These are phyloP conservation scores for Chloroclystis v-ata DNA, from an alignment of 2,888 invertebrate genomes.

Conservation along the genomic window DNA sequence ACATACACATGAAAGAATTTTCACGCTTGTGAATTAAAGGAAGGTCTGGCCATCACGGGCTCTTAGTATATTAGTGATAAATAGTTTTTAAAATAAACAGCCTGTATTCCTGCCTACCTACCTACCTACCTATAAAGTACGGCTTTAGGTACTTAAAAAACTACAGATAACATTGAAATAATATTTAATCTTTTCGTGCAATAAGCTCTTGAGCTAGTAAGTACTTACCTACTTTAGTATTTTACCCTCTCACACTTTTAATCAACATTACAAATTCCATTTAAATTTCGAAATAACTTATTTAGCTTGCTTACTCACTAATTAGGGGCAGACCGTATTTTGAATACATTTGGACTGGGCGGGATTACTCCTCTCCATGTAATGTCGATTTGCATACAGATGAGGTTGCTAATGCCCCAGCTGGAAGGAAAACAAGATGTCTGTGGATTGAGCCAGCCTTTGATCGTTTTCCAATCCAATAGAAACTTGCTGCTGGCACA, in stretches of 20 bases:
- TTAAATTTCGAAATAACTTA: slow-evolving; percentile 17
- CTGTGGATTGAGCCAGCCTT: slow-evolving; percentile 3
- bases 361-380: slow-evolving; percentile 34
- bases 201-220: too few species aligned
- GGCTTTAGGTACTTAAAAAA: too few species aligned
- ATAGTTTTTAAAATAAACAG: too few species aligned
- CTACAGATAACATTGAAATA: too few species aligned
- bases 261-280: neutral
- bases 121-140: too few species aligned
- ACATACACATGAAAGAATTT: too few species aligned
- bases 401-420: slow-evolving; percentile 36
- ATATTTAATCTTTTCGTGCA: too few species aligned
- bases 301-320: slow-evolving; percentile 18
- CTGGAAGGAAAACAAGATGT: slow-evolving; percentile 26
- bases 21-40: too few species aligned
- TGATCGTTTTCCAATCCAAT: neutral
- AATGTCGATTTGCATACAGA: slow-evolving; percentile 44
- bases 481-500: neutral
- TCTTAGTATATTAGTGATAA: too few species aligned
- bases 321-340: slow-evolving; percentile 32
- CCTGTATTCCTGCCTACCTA: too few species aligned
- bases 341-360: slow-evolving; percentile 35
- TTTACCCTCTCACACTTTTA: neutral
- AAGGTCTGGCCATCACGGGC: too few species aligned
- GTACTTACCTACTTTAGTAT: too few species aligned